Evolutionary conservation across 2,113 vertebrate species (phyloP).

Genomic region (Zapus hudsonius): DNA sequence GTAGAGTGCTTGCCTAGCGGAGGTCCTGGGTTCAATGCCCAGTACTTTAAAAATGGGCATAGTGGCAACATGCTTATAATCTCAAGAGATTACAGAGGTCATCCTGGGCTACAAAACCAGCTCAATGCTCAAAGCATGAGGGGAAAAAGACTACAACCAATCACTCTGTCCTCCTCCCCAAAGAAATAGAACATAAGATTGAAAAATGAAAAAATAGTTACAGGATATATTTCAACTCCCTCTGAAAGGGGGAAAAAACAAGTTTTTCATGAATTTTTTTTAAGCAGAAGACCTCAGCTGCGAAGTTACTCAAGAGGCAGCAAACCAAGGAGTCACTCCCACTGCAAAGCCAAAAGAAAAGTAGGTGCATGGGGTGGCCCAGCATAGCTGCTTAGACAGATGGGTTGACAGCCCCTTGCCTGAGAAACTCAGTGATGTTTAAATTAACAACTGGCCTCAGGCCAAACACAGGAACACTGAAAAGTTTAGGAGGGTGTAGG

Average conservation of each 20-base stretch:
- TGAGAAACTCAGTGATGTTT: constrained; percentile 56
- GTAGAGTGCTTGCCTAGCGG: no score
- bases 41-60: no score
- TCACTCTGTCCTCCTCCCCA: not conserved
- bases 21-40: no score
- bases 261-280: constrained; percentile 22
- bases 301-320: constrained; percentile 27
- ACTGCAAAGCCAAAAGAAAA: constrained; percentile 55
- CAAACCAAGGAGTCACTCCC: constrained; percentile 40
- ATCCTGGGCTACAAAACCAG: no score
- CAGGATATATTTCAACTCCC: constrained; percentile 33
- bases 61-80: no score
- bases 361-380: constrained; percentile 54
- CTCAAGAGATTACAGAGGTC: no score
- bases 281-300: constrained; percentile 1
- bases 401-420: constrained; percentile 44
- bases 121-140: not conserved
- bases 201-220: not conserved
- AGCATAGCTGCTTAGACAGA: constrained; percentile 39
- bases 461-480: constrained; percentile 50
- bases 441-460: constrained; percentile 68
- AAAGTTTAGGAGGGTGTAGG: constrained; percentile 51
- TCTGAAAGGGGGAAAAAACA: not conserved
- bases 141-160: not conserved
- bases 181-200: not conserved